phyloP scores from a whole-genome alignment of 2,113 vertebrate genomes.

The Acanthochromis polyacanthus region DNA sequence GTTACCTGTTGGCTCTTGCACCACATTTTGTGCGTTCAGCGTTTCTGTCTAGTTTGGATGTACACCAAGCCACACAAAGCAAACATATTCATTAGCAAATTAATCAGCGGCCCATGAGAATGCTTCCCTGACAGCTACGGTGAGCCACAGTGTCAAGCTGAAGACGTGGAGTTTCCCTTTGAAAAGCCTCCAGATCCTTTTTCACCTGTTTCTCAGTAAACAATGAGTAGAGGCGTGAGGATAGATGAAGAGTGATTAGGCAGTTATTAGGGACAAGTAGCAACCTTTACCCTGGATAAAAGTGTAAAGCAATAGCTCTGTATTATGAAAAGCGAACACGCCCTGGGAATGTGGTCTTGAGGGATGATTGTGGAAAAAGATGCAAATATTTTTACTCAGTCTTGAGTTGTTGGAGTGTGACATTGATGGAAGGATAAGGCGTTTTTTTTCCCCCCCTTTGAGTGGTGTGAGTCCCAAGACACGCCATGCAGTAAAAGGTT shows the following conservation, averaged over 20 bases:
- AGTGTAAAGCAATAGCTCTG: constrained; percentile 69
- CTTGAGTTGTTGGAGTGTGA: constrained; percentile 73
- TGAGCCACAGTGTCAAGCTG: constrained; percentile 40
- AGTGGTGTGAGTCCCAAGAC: constrained; percentile 63
- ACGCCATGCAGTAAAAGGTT: constrained; percentile 78
- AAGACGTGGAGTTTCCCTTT: constrained; percentile 57
- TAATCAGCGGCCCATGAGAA: constrained; percentile 62
- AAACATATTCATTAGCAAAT: constrained; percentile 77
- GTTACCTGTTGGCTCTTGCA: constrained; percentile 74
- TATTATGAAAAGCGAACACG: constrained; percentile 63
- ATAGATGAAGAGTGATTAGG: constrained; percentile 55
- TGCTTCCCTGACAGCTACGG: constrained; percentile 65
- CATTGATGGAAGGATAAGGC: constrained; percentile 76
- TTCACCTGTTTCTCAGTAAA: constrained; percentile 74
- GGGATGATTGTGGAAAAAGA: constrained; percentile 67
- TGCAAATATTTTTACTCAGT: constrained; percentile 75
- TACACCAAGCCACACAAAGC: constrained; percentile 69
- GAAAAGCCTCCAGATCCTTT: constrained; percentile 56
- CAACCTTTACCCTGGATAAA: constrained; percentile 55
- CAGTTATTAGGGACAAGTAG: constrained; percentile 37
- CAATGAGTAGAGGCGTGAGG: constrained; percentile 44
- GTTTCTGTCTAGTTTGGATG: constrained; percentile 65
- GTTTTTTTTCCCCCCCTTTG: constrained; percentile 25
- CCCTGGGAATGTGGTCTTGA: constrained; percentile 62
- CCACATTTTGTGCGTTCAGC: constrained; percentile 62